phyloP scores from a whole-genome alignment of 2,113 vertebrate genomes.

The Percopsis transmontana region DNA sequence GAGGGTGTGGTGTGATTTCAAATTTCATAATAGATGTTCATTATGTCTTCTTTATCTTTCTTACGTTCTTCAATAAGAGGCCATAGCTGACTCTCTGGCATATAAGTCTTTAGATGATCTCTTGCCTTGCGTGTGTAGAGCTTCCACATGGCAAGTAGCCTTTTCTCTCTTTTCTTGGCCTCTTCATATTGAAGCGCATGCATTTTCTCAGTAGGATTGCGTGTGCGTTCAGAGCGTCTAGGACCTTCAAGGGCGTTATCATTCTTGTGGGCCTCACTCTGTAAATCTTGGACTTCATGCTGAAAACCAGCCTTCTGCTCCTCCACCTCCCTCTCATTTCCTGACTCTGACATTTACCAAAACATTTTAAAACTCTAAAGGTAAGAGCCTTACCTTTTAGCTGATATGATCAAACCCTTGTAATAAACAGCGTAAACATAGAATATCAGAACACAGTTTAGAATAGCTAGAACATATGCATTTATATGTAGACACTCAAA shows the following conservation, averaged over 20 bases:
- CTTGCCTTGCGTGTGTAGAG: neutral
- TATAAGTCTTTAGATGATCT: constrained; percentile 3
- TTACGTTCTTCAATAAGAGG: constrained; percentile 2
- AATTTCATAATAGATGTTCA: neutral
- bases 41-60: neutral
- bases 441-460: neutral
- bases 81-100: neutral
- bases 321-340: neutral
- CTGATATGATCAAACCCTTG: neutral
- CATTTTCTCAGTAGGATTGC: neutral
- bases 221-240: neutral
- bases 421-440: neutral
- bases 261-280: neutral
- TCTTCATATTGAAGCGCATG: neutral
- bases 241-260: neutral
- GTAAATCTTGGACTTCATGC: constrained; percentile 1
- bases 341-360: constrained; percentile 8
- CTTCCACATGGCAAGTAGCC: neutral
- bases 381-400: too few relatives aligned
- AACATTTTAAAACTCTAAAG: too few relatives aligned
- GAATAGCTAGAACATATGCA: neutral
- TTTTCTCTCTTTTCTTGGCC: constrained; percentile 7
- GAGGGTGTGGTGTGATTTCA: neutral
- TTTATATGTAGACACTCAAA: neutral
- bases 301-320: neutral